phyloP scores from a whole-genome alignment of 2,113 vertebrate genomes.

The Alosa alosa region DNA sequence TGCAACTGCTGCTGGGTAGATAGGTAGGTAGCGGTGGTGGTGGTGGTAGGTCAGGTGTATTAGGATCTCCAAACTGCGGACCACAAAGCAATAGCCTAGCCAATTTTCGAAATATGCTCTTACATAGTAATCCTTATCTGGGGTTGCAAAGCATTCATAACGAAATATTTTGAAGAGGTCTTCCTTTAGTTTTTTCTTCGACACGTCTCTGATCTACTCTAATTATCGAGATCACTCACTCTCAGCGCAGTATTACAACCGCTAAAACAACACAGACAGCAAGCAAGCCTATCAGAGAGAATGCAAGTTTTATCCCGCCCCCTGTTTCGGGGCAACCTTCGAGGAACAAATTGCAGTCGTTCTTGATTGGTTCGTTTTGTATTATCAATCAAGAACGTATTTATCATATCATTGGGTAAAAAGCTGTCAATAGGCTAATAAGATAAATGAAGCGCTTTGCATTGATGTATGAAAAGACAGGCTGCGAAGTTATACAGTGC shows the following conservation, averaged over 20 bases:
- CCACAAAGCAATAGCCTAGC: not conserved
- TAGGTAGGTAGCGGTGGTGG: not conserved
- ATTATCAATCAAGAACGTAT: slow-evolving; percentile 18
- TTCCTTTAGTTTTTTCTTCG: not conserved
- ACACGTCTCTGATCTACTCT: not conserved
- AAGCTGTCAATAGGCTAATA: slow-evolving; percentile 15
- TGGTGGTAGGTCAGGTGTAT: slow-evolving; percentile 12
- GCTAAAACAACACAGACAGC: slow-evolving; percentile 16
- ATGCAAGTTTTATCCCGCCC: slow-evolving; percentile 34
- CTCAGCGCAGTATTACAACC: slow-evolving; percentile 1
- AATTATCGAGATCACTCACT: slow-evolving; percentile 8
- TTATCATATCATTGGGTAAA: slow-evolving; percentile 27
- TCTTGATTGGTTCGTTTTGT: slow-evolving; percentile 28
- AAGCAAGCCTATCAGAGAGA: not conserved
- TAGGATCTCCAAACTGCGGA: slow-evolving; percentile 7
- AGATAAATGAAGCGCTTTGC: slow-evolving; percentile 8
- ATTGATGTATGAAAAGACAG: not conserved
- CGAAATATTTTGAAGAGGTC: not conserved
- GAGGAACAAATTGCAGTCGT: slow-evolving; percentile 9
- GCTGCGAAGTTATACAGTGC: too few relatives aligned
- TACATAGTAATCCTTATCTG: not conserved
- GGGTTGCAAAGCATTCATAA: not conserved
- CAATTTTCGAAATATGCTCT: not conserved
- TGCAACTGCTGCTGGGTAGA: not conserved
- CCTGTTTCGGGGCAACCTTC: slow-evolving; percentile 13